Percentiles rank a stretch among this genome's conserved stretches.
Evolutionary conservation across 1,140 invertebrate species (phyloP).

Genomic region (Neodiprion pinetum): DNA sequence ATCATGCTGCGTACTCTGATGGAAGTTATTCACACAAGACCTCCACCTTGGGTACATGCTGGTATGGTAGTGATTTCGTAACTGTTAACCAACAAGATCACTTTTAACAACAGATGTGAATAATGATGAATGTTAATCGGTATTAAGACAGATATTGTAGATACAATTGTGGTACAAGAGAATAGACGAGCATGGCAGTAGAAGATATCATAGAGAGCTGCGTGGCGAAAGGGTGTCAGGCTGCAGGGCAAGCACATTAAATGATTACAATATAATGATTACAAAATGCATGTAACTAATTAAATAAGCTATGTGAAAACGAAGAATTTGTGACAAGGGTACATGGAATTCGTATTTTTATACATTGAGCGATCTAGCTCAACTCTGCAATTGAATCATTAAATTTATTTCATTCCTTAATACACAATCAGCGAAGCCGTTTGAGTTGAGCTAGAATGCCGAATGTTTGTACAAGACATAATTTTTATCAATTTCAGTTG

Average conservation of each 20-base stretch:
- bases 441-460: background rate
- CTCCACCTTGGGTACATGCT: background rate
- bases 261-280: conserved; percentile 26
- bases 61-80: background rate
- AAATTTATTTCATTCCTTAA: background rate
- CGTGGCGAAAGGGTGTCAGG: conserved; percentile 47
- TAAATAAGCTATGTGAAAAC: background rate
- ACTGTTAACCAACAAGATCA: no score
- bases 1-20: background rate
- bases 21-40: background rate
- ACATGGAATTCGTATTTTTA: background rate
- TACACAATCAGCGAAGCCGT: background rate
- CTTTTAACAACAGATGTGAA: no score
- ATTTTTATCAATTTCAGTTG: no score
- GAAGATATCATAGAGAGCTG: conserved; percentile 35
- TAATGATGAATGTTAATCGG: no score
- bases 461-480: no score
- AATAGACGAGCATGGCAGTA: conserved; percentile 13
- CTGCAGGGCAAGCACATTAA: conserved; percentile 50
- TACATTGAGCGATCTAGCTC: background rate
- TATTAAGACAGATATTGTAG: no score
- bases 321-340: background rate
- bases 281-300: conserved; percentile 26
- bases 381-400: no score
- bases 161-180: conserved; percentile 11